Conservation (phyloP, 2,888 invertebrate species). For the Meteorus colon region DNA sequence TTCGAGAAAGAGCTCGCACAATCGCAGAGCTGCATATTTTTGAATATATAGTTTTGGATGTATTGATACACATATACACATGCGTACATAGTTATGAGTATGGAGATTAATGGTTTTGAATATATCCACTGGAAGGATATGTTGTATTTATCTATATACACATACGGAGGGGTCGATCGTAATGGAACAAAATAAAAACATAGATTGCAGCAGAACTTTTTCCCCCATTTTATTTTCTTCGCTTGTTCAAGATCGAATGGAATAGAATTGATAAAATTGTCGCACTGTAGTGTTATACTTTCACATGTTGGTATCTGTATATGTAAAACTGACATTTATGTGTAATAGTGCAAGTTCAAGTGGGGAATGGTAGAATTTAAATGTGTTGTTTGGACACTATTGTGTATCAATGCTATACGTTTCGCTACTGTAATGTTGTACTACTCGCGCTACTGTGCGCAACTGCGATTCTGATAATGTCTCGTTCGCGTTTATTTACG, state of each 20-base stretch:
- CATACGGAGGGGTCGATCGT: neutral
- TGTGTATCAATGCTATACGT: neutral
- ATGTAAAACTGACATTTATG: neutral
- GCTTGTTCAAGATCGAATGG: neutral
- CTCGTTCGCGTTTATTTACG: constrained; percentile 52
- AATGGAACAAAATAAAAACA: neutral
- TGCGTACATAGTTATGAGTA: neutral
- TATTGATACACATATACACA: neutral
- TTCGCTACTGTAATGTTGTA: neutral
- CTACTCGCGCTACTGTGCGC: neutral
- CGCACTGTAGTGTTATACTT: neutral
- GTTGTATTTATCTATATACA: constrained; percentile 14
- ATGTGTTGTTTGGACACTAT: neutral
- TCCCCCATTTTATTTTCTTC: too few relatives aligned
- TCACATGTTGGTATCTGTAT: neutral
- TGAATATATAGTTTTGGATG: constrained; percentile 22
- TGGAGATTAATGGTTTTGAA: constrained; percentile 33
- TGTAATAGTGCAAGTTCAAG: neutral
- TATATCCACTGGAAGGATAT: constrained; percentile 12
- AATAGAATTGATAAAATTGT: neutral
- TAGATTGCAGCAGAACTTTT: neutral
- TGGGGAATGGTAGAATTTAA: neutral
- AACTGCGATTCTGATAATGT: constrained; percentile 48
- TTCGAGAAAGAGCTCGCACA: constrained; percentile 21
- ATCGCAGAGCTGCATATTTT: constrained; percentile 12